Percentiles rank a stretch among this genome's conserved stretches.
These are phyloP conservation scores for Pterois miles DNA, from an alignment of 2,797 vertebrate genomes.

Conservation along the genomic window DNA sequence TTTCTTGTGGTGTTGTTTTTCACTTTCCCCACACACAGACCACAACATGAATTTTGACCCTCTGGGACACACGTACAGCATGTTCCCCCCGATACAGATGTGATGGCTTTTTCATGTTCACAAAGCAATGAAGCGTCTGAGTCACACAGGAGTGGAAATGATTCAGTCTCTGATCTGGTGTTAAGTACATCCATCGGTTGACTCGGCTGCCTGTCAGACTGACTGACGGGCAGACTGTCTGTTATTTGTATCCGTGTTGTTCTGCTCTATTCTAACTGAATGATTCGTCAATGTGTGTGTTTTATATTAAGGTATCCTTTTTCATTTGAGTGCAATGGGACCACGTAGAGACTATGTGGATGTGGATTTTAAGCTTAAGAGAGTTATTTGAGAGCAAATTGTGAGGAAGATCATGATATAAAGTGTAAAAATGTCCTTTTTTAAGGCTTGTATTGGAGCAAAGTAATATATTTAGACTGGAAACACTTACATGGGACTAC, in stretches of 20 bases:
- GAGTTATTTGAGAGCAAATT: conserved; percentile 40
- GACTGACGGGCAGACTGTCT: conserved; percentile 42
- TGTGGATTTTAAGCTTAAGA: background rate
- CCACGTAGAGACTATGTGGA: conserved; percentile 61
- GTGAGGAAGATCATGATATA: conserved; percentile 2
- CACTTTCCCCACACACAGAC: conserved; percentile 32
- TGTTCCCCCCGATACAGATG: conserved; percentile 17
- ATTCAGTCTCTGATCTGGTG: conserved; percentile 45
- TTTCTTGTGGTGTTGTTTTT: conserved; percentile 39
- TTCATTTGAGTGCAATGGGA: conserved; percentile 69
- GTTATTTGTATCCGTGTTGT: conserved; percentile 78
- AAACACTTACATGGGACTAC: background rate
- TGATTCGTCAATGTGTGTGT: conserved; percentile 86
- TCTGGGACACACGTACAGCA: conserved; percentile 19
- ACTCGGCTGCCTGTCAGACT: conserved; percentile 26
- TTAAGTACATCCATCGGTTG: conserved; percentile 46
- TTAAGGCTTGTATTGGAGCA: conserved; percentile 23
- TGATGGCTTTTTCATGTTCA: conserved; percentile 62
- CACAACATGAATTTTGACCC: conserved; percentile 45
- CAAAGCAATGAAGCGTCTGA: conserved; percentile 47
- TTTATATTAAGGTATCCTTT: conserved; percentile 78
- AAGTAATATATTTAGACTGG: conserved; percentile 25
- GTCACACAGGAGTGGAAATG: conserved; percentile 24
- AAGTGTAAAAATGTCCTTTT: background rate
- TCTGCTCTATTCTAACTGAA: conserved; percentile 78